A percentile compares a stretch with the other conserved stretches of the same genome.
Conservation (phyloP, 2,888 invertebrate genomes). For the Itoplectis maculator region DNA sequence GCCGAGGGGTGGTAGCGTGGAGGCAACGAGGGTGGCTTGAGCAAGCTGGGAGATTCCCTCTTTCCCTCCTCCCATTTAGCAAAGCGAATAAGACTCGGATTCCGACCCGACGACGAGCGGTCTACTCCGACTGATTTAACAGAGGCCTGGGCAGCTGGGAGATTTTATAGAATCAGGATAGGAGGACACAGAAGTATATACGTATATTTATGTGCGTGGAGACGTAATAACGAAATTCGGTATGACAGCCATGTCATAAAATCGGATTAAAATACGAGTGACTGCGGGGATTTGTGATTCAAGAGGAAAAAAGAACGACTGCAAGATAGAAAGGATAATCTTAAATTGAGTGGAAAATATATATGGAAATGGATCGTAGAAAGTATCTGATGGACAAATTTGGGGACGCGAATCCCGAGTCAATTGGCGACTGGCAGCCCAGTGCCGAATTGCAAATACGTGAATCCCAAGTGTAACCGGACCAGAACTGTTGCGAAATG, state of each 20-base stretch:
- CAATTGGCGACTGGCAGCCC: background rate
- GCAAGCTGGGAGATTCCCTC: slow-evolving; percentile 28
- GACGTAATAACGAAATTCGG: slow-evolving; percentile 19
- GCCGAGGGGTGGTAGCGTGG: slow-evolving; percentile 14
- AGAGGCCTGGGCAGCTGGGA: slow-evolving; percentile 60
- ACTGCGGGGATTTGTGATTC: slow-evolving; percentile 1
- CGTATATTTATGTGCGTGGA: background rate
- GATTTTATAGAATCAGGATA: slow-evolving; percentile 38
- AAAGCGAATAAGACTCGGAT: slow-evolving; percentile 56
- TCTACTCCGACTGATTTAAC: slow-evolving; percentile 67
- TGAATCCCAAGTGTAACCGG: background rate
- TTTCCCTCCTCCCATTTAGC: slow-evolving; percentile 36
- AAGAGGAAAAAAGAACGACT: background rate
- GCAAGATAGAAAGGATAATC: no score
- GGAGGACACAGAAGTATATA: background rate
- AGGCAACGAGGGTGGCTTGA: slow-evolving; percentile 45
- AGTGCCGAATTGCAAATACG: background rate
- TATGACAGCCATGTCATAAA: slow-evolving; percentile 25
- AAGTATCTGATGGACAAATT: background rate
- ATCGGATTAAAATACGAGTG: slow-evolving; percentile 14
- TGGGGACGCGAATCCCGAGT: background rate
- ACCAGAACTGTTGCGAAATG: background rate
- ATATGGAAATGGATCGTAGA: background rate
- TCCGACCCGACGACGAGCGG: slow-evolving; percentile 53
- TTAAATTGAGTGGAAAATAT: background rate